Base-by-base conservation (phyloP, 37 sponge, comb jelly and placozoan species). In the Lycopodina hypogea region DNA sequence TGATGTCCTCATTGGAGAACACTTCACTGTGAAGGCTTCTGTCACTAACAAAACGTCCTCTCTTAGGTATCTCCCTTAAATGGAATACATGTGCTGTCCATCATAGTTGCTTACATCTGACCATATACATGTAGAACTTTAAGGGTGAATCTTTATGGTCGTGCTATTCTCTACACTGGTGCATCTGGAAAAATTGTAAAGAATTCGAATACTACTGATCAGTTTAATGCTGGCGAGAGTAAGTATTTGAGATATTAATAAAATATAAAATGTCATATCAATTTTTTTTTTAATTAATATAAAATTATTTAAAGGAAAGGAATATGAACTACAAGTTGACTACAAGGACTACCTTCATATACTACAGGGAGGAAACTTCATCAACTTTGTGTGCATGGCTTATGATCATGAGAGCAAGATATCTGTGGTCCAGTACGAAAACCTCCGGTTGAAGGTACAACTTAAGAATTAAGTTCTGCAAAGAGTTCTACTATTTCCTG, bases 341-440 rank as follows among this genome's bases (percentile, higher is more conserved):
- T 34, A 76, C 32, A 19, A 3, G 0, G 84, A 84, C 71, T 84
- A 84, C 72, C 84, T 84, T 11, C 58, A 69, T n/a, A 76, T 77
- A 15, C 18, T 70, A 50, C 71, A 77, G 28, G 84, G 77, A 70
- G 84, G 78, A 42, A 70, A 77, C 60, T 77, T 77, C 63, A 62
- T 84, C 29, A 39, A 84, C 29, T 77, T 84, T 77, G 84, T 84
- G 39, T 69, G 71, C 84, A 84, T 84, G 78, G 84, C 42, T 24
- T 18, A 40, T 0, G 59, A 29, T 22, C 21, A 56, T 0, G 77
- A 6, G 39, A 68, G 45, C 45, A 73, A 73, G 8, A n/a, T 40
- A n/a, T 84, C 78, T 50, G 71, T 66, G 14, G 52, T 84, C 6
- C 35, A 57, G 38, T 62, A 70, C 36, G 32, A 48, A n/a, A 70